Percentiles rank a stretch among this genome's conserved stretches.
phyloP scores from a whole-genome alignment of 2,888 invertebrate genomes.

The Pogonocherus hispidulus region DNA sequence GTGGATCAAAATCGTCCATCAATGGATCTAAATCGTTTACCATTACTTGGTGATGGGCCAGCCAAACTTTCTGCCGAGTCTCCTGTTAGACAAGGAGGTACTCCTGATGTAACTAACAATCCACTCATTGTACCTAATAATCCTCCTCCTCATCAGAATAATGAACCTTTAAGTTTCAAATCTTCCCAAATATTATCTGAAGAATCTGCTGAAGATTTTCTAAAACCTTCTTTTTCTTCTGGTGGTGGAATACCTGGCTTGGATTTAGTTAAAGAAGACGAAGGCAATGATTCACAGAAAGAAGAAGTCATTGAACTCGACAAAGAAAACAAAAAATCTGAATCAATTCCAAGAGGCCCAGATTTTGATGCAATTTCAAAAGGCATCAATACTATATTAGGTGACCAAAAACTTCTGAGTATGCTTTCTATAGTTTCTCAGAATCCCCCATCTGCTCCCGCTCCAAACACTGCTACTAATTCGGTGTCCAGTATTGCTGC shows the following conservation, averaged over 20 bases:
- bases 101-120: not conserved
- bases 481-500: slow-evolving; percentile 35
- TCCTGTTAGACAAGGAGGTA: not conserved
- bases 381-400: slow-evolving; percentile 75
- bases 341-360: slow-evolving; percentile 61
- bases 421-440: slow-evolving; percentile 71
- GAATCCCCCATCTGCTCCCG: slow-evolving; percentile 54
- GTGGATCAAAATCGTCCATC: slow-evolving; percentile 9
- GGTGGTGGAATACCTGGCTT: slow-evolving; percentile 80
- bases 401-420: slow-evolving; percentile 76
- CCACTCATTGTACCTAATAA: slow-evolving; percentile 42
- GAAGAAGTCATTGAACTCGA: slow-evolving; percentile 41
- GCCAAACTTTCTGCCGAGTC: not conserved
- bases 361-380: slow-evolving; percentile 75
- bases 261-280: slow-evolving; percentile 74
- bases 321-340: slow-evolving; percentile 34
- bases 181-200: slow-evolving; percentile 28
- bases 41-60: not conserved
- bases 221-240: slow-evolving; percentile 46
- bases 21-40: not conserved
- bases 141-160: slow-evolving; percentile 61
- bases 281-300: slow-evolving; percentile 36
- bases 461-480: slow-evolving; percentile 54
- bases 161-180: slow-evolving; percentile 61
- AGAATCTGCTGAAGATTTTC: slow-evolving; percentile 42